Percentiles rank a stretch among this genome's conserved stretches.
phyloP scores from a whole-genome alignment of 2,113 vertebrate species.

The Cynopterus brachyotis region DNA sequence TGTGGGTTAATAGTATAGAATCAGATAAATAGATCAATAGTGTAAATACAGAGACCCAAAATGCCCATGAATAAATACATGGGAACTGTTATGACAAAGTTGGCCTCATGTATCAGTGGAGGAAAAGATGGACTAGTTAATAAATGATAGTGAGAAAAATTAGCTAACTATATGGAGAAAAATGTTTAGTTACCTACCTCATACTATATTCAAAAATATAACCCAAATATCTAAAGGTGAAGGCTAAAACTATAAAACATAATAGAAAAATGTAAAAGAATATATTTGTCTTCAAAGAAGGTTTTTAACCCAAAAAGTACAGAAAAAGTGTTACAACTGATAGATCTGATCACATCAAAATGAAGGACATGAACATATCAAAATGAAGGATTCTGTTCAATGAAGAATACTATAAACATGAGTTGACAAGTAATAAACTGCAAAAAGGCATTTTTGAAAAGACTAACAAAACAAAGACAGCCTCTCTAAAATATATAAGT shows the following conservation, averaged over 20 bases:
- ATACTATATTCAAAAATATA: neutral
- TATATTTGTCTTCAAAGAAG: neutral
- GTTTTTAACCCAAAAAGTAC: neutral
- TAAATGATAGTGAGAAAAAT: conserved; percentile 8
- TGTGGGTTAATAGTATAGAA: neutral
- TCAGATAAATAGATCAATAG: neutral
- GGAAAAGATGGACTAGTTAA: neutral
- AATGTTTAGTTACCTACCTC: neutral
- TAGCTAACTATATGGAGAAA: neutral
- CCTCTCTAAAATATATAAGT: neutral
- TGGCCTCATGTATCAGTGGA: neutral
- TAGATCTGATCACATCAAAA: neutral
- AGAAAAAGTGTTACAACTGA: neutral
- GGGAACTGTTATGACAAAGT: conserved; percentile 2
- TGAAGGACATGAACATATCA: neutral
- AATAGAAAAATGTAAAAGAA: neutral
- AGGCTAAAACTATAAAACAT: neutral
- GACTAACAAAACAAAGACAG: neutral
- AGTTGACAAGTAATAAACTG: neutral
- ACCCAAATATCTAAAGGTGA: neutral
- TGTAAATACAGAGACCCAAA: neutral
- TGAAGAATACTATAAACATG: neutral
- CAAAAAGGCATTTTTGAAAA: neutral
- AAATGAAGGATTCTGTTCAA: conserved; percentile 21
- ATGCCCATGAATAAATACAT: neutral